Evolutionary conservation across 2,888 invertebrate genomes (phyloP), one percentile per base, ranked within the genome.

Genomic region (Formica aserva): DNA sequence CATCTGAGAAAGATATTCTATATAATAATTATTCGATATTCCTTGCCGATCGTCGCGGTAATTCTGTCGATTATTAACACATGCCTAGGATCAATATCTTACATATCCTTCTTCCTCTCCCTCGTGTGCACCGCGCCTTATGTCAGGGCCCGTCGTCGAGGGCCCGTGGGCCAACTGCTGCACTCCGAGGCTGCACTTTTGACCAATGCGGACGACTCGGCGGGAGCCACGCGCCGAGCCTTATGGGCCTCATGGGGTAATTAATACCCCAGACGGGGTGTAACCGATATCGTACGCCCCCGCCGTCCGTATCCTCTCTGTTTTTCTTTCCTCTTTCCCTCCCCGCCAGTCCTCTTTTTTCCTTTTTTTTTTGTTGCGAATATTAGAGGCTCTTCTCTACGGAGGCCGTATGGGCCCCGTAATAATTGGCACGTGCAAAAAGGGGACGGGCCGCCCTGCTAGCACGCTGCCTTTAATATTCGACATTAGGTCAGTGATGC

Each of bases 211-310:
- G 75, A 75, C 67, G 74, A 76, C 85, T 71, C 72, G 85, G 83
- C 76, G 82, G 86, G 82, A 82, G 86, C 86, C 86, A 85, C 84
- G 86, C 86, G 84, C 86, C 86, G 77, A 78, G 84, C 86, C 84
- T 86, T 86, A 86, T 86, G 84, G 84, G 76, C 83, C 74, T 84
- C 66, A 86, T 82, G 84, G 66, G 57, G 85, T 83, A 87, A 87
- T 87, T 86, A 87, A 87, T 87, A 87, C 85, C 71, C 77, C 85
- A 87, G 87, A 84, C 87, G 63, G 75, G 78, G 77, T 72, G 84
- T 78, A 87, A 85, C 84, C 83, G 83, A 86, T 85, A 85, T 83
- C 65, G 69, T 72, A 85, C 76, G 81, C 86, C 86, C 83, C 77
- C 85, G 85, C 81, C 77, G 55, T 55, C n/a, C 77, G 62, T 41